Evolutionary conservation across 2,888 invertebrate species (phyloP), one percentile per base, ranked within the genome.

Genomic region (Trilocha varians): DNA sequence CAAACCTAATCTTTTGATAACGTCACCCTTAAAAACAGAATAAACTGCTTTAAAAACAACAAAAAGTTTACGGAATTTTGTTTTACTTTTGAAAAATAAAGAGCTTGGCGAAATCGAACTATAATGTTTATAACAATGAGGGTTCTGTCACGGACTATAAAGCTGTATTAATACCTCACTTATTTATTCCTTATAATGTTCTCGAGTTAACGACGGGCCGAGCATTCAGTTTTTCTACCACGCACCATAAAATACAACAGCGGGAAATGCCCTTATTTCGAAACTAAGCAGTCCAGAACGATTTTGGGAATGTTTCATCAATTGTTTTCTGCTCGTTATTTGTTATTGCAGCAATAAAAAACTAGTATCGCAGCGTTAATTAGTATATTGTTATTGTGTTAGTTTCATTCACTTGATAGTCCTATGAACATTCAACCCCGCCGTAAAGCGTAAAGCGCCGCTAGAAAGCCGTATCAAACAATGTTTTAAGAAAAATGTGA

Each of bases 111-210:
- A 71, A 68, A 60, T 54, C 57, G 50, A 54, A 46, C 61, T 54
- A 59, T 55, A 60, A 57, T 54, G 58, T 54, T 62, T 61, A 63
- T 69, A 75, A 78, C 79, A 82, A 78, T 78, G 76, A 71, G 71
- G 65, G 66, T 72, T 78, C 65, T 79, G 82, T 82, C 79, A 83
- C 77, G 80, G 71, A 71, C 76, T 80, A 78, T 82, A 82, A 82
- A 80, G 69, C 65, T 62, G 67, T 74, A 80, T 80, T 80, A 78
- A 77, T 79, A 78, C 73, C 64, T 69, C 67, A 76, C 69, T 74
- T 82, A 83, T 83, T 79, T 82, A 80, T 80, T 79, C 69, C 66
- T 73, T 77, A 77, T 78, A 80, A 79, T 82, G 82, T 82, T 83
- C 76, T 78, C 79, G 73, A 78, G 78, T 82, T 80, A 83, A 82